Evolutionary conservation across 2,888 invertebrate genomes (phyloP), one percentile per base, ranked within the genome.

Genomic region (Barypeithes pellucidus): DNA sequence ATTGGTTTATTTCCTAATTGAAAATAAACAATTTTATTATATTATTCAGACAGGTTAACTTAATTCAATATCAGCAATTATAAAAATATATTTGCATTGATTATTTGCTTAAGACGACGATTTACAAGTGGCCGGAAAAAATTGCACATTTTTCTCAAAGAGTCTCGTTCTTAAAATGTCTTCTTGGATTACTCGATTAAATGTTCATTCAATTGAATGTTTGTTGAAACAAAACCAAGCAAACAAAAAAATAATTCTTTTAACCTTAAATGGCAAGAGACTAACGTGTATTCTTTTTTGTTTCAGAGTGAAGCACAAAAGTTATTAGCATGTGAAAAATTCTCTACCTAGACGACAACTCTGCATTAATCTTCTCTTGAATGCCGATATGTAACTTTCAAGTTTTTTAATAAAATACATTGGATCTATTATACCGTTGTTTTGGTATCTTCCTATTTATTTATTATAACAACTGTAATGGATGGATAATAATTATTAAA

Each of bases 281-380:
- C n/a, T n/a, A n/a, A n/a, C n/a, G n/a, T n/a, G 16, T 72, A 68
- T 57, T 45, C 54, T 65, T 45, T 73, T 76, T 77, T 79, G 76
- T 85, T 84, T 52, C 81, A 85, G 85, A 84, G 82, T 75, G 85
- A 85, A 79, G 85, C 85, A 11, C 84, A 85, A 73, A 85, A 84
- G 70, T 71, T 85, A 62, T 77, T 84, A 52, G 84, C 84, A 76
- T 85, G 85, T 77, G 84, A 84, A 75, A 85, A 84, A 74, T 81
- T 82, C 67, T 79, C 82, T 29, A 82, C 80, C 69, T 80, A 72
- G 41, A 20, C 12, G 54, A 52, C 63, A 50, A 41, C 12, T 22
- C 20, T 8, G 14, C 33, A 14, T 36, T 57, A 43, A 36, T 29
- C 12, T 67, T 29, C 47, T 62, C 18, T 29, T 22, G 14, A 47